Conservation (phyloP, 2,797 vertebrate genomes). For the Tenualosa thibaudeaui region DNA sequence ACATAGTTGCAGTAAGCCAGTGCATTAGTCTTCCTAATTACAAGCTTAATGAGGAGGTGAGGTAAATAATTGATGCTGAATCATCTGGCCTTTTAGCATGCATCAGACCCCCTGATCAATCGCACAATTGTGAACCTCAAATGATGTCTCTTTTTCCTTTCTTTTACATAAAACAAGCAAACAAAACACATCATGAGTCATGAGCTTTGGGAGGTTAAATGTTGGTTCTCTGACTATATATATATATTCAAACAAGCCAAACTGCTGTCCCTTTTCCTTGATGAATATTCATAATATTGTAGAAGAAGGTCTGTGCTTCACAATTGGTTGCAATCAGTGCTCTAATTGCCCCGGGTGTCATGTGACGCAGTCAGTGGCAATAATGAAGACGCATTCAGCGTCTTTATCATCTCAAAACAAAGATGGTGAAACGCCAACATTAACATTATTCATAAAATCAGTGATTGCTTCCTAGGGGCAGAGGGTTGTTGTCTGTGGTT, state of each 20-base stretch:
- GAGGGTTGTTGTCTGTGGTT: not conserved
- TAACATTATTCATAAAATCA: not conserved
- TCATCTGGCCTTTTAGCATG: slow-evolving; percentile 71
- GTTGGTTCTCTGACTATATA: not conserved
- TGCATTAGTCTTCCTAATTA: slow-evolving; percentile 78
- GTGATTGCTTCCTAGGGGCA: not conserved
- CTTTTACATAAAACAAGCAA: not conserved
- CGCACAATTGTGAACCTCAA: not conserved
- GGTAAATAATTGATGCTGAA: slow-evolving; percentile 76
- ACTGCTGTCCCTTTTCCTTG: not conserved
- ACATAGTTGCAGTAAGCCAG: slow-evolving; percentile 76
- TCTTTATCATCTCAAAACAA: slow-evolving; percentile 7
- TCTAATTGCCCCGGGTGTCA: not conserved
- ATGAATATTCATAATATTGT: not conserved
- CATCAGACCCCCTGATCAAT: slow-evolving; percentile 46
- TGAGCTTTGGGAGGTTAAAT: not conserved
- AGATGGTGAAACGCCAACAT: slow-evolving; percentile 1
- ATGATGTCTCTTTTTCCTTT: not conserved
- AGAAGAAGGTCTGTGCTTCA: not conserved
- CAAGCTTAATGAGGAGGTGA: slow-evolving; percentile 71
- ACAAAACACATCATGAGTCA: not conserved
- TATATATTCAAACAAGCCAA: not conserved
- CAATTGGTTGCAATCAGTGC: not conserved
- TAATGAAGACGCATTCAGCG: not conserved
- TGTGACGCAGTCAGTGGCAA: not conserved